Evolutionary conservation across 23 tunicate genomes (phyloP), one percentile per base, ranked within the genome.

Genomic region (Trididemnum miniatum): DNA sequence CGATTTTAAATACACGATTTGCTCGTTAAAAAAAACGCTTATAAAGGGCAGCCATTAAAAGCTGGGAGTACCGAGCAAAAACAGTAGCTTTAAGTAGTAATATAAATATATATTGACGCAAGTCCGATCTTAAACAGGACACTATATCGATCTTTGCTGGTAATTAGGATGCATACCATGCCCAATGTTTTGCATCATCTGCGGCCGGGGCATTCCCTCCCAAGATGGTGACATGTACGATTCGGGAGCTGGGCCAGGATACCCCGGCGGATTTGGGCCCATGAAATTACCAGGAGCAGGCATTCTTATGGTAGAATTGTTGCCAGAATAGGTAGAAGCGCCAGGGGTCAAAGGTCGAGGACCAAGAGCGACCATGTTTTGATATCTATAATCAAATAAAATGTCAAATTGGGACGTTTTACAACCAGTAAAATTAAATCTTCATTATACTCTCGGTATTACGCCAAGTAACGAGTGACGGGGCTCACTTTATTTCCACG

Each of bases 281-380:
- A 71, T 71, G 33, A 40, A 86, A 51, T 52, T 79, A 22, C 78
- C 77, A 26, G 78, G 84, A 1, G 22, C 82, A 9, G 82, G 65
- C 65, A 81, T 50, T 69, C 90, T 76, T 27, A 74, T 62, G 71
- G 25, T 27, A 29, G 87, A 77, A 74, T 84, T 76, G 31, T 62
- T 77, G 5, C 65, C 78, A 60, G 73, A 20, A 51, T 72, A 73
- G 57, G 51, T 54, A 27, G 44, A 1, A 7, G 57, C 38, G 35
- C 87, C 87, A n/a, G 87, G 87, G 52, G 87, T 72, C 72, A 73
- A 35, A 15, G 90, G 80, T 28, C 84, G 89, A 9, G 35, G 89
- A 62, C 36, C 62, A 35, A 81, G 59, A 9, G 35, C 4, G 52
- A 39, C 57, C 50, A 71, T 83, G 51, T 62, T 85, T 25, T 82